phyloP scores from a whole-genome alignment of 2,797 vertebrate genomes.

The Anguilla megastoma region DNA sequence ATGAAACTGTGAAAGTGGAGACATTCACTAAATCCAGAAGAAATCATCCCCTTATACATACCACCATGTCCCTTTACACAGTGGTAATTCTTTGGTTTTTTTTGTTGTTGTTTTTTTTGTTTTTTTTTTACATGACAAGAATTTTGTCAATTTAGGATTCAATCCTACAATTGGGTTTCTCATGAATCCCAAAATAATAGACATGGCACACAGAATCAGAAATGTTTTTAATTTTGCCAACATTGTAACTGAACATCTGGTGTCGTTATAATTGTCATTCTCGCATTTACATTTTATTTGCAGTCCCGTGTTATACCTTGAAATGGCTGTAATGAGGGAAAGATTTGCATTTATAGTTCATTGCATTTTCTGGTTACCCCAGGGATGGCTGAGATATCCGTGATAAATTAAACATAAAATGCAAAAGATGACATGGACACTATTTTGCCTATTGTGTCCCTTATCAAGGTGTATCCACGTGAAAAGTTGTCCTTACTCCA shows the following conservation, averaged over 20 bases:
- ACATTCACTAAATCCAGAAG: not conserved
- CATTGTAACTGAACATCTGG: not conserved
- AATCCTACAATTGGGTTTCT: not conserved
- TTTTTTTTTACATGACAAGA: not conserved
- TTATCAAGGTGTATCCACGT: not conserved
- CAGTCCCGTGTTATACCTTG: not conserved
- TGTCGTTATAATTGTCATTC: not conserved
- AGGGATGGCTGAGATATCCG: not conserved
- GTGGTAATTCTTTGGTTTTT: not conserved
- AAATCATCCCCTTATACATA: not conserved
- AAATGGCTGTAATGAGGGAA: not conserved
- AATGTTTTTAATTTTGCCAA: not conserved
- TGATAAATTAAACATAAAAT: not conserved
- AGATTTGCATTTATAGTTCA: not conserved
- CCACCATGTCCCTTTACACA: not conserved
- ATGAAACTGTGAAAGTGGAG: not conserved
- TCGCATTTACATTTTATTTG: not conserved
- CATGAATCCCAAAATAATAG: not conserved
- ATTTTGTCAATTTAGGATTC: not conserved
- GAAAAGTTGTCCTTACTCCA: not conserved
- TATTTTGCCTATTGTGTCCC: not conserved
- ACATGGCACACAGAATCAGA: not conserved
- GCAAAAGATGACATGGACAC: not conserved
- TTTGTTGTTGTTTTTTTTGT: not conserved
- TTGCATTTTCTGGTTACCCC: not conserved